Conservation (phyloP, 2,113 vertebrate species). For the Eubucco bourcierii region DNA sequence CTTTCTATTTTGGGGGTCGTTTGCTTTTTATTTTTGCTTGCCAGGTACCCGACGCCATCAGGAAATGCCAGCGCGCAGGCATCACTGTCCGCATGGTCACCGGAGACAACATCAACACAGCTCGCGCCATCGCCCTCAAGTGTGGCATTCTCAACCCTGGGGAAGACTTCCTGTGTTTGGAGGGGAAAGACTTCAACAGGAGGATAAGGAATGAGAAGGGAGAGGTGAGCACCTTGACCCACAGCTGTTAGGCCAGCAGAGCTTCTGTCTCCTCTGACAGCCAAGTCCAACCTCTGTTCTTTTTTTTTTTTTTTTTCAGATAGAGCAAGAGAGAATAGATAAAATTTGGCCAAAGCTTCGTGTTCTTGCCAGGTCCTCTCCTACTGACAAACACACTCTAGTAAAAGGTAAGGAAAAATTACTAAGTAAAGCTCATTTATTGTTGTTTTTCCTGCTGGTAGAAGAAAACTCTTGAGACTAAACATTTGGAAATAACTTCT, state of each 20-base stretch:
- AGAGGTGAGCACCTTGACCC: constrained; percentile 80
- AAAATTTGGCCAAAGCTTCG: constrained; percentile 98
- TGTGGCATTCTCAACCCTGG: constrained; percentile 94
- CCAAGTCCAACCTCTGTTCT: background rate
- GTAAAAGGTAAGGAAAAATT: constrained; percentile 88
- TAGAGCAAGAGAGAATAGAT: constrained; percentile 97
- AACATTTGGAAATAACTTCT: background rate
- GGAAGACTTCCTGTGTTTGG: constrained; percentile 95
- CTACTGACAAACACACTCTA: constrained; percentile 97
- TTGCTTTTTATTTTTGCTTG: background rate
- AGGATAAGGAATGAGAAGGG: constrained; percentile 98
- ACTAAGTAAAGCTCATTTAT: background rate
- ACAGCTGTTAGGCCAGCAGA: too few species aligned
- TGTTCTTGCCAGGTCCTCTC: constrained; percentile 96
- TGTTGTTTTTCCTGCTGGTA: background rate
- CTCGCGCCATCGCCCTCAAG: constrained; percentile 94
- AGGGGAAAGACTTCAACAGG: constrained; percentile 98
- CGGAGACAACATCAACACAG: constrained; percentile 98
- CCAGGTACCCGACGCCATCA: constrained; percentile 97
- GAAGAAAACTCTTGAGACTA: background rate
- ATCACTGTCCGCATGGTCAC: constrained; percentile 99
- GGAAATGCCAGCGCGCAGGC: constrained; percentile 93
- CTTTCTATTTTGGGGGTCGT: background rate
- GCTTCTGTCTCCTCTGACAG: background rate
- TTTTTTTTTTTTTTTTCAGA: constrained; percentile 79